Percentiles rank a stretch among this genome's conserved stretches.
These are phyloP conservation scores for Xanthia icteritia DNA, from an alignment of 2,888 invertebrate genomes.

Conservation along the genomic window DNA sequence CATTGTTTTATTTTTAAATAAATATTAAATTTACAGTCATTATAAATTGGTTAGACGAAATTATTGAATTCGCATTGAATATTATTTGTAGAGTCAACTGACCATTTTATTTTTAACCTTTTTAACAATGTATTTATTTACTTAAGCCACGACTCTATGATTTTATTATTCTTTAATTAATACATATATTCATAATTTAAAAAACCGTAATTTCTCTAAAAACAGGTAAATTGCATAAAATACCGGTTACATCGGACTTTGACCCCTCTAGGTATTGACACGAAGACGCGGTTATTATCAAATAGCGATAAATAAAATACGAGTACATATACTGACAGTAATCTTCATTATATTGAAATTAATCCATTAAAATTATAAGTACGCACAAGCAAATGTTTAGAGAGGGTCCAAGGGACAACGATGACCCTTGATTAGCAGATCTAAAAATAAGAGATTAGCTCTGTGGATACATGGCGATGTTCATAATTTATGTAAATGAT, in stretches of 20 bases:
- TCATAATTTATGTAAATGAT: not conserved
- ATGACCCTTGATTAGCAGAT: slow-evolving; percentile 21
- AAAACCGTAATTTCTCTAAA: slow-evolving; percentile 37
- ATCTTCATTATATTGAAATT: slow-evolving; percentile 34
- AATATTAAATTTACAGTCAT: not conserved
- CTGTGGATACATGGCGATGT: not conserved
- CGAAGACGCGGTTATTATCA: slow-evolving; percentile 49
- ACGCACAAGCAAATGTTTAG: slow-evolving; percentile 17
- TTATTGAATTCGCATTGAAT: not conserved
- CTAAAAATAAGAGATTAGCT: slow-evolving; percentile 5
- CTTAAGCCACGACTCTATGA: not conserved
- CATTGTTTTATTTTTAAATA: not conserved
- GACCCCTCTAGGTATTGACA: slow-evolving; percentile 44
- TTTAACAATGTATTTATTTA: not conserved
- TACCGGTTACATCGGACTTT: slow-evolving; percentile 62
- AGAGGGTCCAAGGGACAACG: slow-evolving; percentile 20
- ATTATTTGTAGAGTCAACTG: not conserved
- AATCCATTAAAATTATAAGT: slow-evolving; percentile 29
- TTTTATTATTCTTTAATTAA: not conserved
- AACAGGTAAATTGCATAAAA: slow-evolving; percentile 52
- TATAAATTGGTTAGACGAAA: not conserved
- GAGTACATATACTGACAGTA: slow-evolving; percentile 7
- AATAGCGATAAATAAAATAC: slow-evolving; percentile 46
- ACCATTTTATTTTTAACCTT: too few relatives aligned
- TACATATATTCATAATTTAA: not conserved